A percentile compares a stretch with the other conserved stretches of the same genome.
Conservation (phyloP, 2,888 invertebrate genomes). For the Caenorhabditis uteleia region DNA sequence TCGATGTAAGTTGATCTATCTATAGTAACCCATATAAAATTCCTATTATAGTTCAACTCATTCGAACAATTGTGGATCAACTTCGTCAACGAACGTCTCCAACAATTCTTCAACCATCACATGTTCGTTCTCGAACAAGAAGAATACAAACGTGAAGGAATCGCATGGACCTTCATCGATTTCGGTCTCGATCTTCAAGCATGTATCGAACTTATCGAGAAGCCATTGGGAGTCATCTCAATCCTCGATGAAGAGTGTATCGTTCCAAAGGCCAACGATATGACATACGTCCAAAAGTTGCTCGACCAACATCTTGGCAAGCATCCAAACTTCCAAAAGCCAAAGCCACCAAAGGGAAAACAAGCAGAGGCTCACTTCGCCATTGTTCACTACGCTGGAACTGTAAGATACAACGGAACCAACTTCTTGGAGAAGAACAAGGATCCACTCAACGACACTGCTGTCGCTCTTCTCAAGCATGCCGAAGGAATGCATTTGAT, state of each 20-base stretch:
- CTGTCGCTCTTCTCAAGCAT: conserved; percentile 70
- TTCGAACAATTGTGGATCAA: conserved; percentile 74
- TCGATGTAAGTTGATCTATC: conserved; percentile 72
- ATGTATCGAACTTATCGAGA: conserved; percentile 93
- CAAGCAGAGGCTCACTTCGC: conserved; percentile 97
- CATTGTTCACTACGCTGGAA: conserved; percentile 97
- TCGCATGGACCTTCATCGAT: conserved; percentile 94
- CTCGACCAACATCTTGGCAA: conserved; percentile 95
- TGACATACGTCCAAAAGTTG: conserved; percentile 97
- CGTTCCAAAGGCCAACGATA: conserved; percentile 99
- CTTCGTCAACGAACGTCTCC: conserved; percentile 74
- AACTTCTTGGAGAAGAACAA: conserved; percentile 74
- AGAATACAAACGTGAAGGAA: conserved; percentile 75
- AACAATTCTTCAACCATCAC: conserved; percentile 75
- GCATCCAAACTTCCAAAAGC: conserved; percentile 94
- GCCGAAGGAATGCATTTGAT: conserved; percentile 79
- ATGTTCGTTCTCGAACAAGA: conserved; percentile 74
- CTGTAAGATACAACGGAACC: conserved; percentile 76
- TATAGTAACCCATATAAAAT: background rate
- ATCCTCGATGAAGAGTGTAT: conserved; percentile 99
- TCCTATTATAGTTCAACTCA: conserved; percentile 69
- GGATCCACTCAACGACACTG: conserved; percentile 73
- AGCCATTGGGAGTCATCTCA: conserved; percentile 99
- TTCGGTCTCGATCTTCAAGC: conserved; percentile 95
- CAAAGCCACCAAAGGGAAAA: conserved; percentile 75